phyloP scores from a whole-genome alignment of 2,113 vertebrate species.

The Scatophagus argus region DNA sequence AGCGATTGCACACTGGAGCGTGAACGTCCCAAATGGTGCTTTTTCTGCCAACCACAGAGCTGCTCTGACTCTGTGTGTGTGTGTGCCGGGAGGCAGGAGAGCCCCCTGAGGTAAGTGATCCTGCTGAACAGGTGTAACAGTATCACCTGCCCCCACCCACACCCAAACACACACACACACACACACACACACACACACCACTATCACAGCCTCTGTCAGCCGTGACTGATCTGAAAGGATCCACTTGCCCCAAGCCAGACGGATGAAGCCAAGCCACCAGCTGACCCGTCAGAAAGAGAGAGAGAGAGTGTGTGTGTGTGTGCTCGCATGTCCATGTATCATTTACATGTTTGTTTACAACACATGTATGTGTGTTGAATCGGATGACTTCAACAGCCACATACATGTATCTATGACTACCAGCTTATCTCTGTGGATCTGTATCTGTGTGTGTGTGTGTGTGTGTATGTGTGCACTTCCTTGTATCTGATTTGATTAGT shows the following conservation, averaged over 20 bases:
- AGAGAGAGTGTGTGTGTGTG: background rate
- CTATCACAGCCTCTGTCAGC: slow-evolving; percentile 40
- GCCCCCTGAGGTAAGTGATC: slow-evolving; percentile 75
- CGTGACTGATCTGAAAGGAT: slow-evolving; percentile 61
- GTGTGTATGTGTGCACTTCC: background rate
- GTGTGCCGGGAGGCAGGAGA: slow-evolving; percentile 35
- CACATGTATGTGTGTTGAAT: slow-evolving; percentile 12
- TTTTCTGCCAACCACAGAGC: slow-evolving; percentile 68
- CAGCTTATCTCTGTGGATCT: background rate
- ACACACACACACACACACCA: slow-evolving; percentile 23
- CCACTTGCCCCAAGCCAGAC: slow-evolving; percentile 41
- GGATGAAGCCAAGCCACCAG: slow-evolving; percentile 60
- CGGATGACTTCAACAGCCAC: background rate
- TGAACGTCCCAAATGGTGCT: slow-evolving; percentile 79
- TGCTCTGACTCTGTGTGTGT: slow-evolving; percentile 32
- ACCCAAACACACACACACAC: slow-evolving; percentile 26
- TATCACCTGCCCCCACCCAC: slow-evolving; percentile 65
- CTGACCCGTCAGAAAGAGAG: slow-evolving; percentile 33
- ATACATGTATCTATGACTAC: background rate
- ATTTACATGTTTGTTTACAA: slow-evolving; percentile 29
- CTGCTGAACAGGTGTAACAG: slow-evolving; percentile 82
- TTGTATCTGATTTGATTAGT: background rate
- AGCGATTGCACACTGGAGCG: slow-evolving; percentile 77
- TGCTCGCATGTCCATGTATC: slow-evolving; percentile 14
- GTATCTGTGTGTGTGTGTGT: background rate